Conservation (phyloP, 2,113 vertebrate genomes). For the Scolopax mira region DNA sequence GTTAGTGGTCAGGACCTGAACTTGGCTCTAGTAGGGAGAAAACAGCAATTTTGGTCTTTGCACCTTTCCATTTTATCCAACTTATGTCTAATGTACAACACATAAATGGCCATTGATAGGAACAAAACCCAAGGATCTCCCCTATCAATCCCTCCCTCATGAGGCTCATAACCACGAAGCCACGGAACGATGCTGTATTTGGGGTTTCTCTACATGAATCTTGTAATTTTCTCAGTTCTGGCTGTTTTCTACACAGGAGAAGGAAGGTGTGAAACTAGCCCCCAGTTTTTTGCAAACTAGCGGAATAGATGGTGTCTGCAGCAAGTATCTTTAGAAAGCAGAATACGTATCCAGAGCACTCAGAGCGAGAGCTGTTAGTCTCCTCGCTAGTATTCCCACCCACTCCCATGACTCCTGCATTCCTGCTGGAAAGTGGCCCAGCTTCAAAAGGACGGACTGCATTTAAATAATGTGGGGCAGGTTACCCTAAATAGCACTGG, state of each 20-base stretch:
- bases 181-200: neutral
- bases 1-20: neutral
- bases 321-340: constrained; percentile 50
- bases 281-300: constrained; percentile 4
- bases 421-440: constrained; percentile 28
- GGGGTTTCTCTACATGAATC: neutral
- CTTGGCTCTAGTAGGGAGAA: neutral
- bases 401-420: neutral
- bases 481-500: neutral
- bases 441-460: neutral
- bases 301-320: neutral
- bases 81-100: neutral
- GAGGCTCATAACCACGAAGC: neutral
- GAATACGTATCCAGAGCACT: neutral
- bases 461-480: neutral
- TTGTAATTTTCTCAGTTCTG: neutral
- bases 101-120: neutral
- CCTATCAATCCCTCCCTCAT: neutral
- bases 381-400: constrained; percentile 22
- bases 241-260: constrained; percentile 16
- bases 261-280: constrained; percentile 27
- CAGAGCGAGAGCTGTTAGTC: constrained; percentile 1
- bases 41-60: neutral
- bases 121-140: neutral
- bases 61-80: neutral